These are phyloP conservation scores for Orchesella flavescens DNA, from an alignment of 2,888 invertebrate species.

Conservation along the genomic window DNA sequence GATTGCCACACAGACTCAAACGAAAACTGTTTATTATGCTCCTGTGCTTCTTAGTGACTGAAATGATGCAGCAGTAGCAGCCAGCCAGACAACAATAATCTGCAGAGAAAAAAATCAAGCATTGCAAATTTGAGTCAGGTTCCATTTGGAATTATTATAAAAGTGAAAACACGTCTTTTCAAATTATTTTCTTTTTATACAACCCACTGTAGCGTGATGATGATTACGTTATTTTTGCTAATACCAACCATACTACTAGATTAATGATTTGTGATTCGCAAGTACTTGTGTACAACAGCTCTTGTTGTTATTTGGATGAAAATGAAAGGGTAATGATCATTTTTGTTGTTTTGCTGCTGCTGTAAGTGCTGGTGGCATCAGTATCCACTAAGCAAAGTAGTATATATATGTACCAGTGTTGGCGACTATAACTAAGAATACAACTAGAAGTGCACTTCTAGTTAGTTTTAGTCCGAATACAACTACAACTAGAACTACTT, in stretches of 20 bases:
- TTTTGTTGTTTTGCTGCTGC: neutral
- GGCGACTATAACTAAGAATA: too few relatives aligned
- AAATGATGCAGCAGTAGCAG: neutral
- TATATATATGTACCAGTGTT: too few relatives aligned
- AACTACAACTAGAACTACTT: too few relatives aligned
- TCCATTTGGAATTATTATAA: conserved; percentile 8
- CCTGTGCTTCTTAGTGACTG: neutral
- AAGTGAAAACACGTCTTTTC: conserved; percentile 5
- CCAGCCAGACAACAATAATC: too few relatives aligned
- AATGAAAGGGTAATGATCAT: neutral
- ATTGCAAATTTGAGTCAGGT: conserved; percentile 40
- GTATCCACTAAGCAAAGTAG: too few relatives aligned
- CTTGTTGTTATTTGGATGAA: neutral
- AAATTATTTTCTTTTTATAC: conserved; percentile 3
- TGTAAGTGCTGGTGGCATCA: too few relatives aligned
- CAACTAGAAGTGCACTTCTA: too few relatives aligned
- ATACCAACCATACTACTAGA: neutral
- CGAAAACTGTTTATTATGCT: conserved; percentile 4
- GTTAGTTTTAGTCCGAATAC: too few relatives aligned
- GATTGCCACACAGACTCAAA: conserved; percentile 21
- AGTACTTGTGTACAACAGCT: too few relatives aligned
- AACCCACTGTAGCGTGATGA: neutral
- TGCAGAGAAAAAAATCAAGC: conserved; percentile 8
- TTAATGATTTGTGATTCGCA: neutral
- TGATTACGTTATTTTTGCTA: conserved; percentile 3